phyloP scores from a whole-genome alignment of 2,113 vertebrate species.

The Actenoides lindsayi region DNA sequence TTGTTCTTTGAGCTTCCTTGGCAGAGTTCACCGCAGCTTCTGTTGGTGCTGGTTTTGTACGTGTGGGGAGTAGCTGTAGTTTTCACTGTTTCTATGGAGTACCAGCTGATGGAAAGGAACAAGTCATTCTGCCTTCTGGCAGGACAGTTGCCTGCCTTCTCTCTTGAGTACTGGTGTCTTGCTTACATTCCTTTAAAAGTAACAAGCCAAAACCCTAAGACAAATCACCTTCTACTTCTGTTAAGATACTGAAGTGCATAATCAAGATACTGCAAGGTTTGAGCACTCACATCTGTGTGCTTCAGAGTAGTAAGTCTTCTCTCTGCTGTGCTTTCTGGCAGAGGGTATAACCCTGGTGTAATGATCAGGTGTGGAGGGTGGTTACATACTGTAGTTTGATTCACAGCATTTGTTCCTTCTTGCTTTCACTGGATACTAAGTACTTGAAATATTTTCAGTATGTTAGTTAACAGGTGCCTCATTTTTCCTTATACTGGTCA shows the following conservation, averaged over 20 bases:
- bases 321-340: background rate
- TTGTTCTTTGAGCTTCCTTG: background rate
- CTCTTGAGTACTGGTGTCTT: background rate
- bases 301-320: background rate
- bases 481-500: background rate
- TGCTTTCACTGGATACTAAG: background rate
- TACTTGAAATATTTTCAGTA: background rate
- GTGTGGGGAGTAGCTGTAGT: background rate
- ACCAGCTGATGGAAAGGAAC: background rate
- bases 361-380: background rate
- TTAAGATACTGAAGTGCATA: background rate
- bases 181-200: background rate
- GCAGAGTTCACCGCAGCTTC: background rate
- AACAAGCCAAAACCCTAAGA: background rate
- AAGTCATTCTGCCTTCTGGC: background rate
- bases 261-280: background rate
- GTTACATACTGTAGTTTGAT: background rate
- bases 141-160: background rate
- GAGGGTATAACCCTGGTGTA: background rate
- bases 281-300: rapidly evolving
- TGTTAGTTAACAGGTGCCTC: background rate
- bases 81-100: background rate
- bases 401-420: background rate
- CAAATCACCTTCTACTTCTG: background rate
- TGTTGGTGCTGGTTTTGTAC: background rate